phyloP scores from a whole-genome alignment of 2,113 vertebrate species.

The Phylloscopus trochilus region DNA sequence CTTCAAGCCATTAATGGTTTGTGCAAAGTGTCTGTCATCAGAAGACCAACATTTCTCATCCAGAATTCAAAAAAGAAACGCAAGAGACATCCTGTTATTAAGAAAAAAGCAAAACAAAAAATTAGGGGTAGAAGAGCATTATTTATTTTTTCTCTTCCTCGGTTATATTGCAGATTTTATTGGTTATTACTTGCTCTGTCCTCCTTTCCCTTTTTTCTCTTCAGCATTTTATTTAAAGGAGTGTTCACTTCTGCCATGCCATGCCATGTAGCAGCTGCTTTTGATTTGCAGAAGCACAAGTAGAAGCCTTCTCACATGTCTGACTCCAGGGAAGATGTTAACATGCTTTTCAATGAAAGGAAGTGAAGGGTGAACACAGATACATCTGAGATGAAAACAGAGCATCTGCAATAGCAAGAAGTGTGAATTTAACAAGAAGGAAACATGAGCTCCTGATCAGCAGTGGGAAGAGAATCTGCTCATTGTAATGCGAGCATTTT shows the following conservation, averaged over 20 bases:
- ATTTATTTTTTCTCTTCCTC: not conserved
- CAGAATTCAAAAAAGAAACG: not conserved
- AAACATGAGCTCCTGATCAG: not conserved
- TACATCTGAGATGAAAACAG: not conserved
- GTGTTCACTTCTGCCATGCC: not conserved
- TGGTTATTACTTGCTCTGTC: not conserved
- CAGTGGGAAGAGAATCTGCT: not conserved
- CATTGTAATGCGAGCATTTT: not conserved
- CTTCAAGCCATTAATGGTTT: not conserved
- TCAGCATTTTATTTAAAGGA: not conserved
- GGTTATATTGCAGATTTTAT: not conserved
- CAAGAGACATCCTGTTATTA: not conserved
- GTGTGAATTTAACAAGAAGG: not conserved
- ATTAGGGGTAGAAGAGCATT: not conserved
- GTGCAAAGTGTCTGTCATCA: not conserved
- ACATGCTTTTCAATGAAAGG: not conserved
- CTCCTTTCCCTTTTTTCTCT: not conserved
- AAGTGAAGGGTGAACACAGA: not conserved
- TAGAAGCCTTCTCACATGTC: not conserved
- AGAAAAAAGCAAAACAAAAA: not conserved
- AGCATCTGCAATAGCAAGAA: not conserved
- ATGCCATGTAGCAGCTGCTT: not conserved
- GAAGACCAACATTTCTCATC: not conserved
- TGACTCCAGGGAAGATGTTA: slow-evolving; percentile 25
- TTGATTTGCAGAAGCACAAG: slow-evolving; percentile 6